Evolutionary conservation across 2,113 vertebrate genomes (phyloP), one percentile per base, ranked within the genome.

Genomic region (Leptocoma aspasia): DNA sequence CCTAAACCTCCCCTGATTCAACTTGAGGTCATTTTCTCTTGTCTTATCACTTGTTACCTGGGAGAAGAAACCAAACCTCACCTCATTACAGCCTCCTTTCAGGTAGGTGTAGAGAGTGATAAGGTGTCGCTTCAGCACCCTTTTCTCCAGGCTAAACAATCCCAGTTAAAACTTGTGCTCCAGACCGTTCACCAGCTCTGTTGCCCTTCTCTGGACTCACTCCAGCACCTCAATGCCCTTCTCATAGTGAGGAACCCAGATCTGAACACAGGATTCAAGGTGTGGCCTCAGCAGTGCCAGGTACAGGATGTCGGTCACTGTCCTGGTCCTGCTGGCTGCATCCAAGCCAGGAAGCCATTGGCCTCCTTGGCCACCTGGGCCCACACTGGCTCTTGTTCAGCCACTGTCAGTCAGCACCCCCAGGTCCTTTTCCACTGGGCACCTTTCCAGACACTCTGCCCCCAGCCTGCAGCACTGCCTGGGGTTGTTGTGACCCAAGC

Each of bases 351-450:
- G 54, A 6, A 4, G 14, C 47, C 28, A 15, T 2, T 75, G 47
- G 9, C 28, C 41, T 81, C 13, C 54, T 75, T 61, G 76, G 27
- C 13, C 44, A 21, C 54, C 23, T 68, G 76, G 30, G 16, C 42
- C 10, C 37, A 26, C 35, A 3, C 27, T 56, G 53, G 23, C 15
- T 76, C 63, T 11, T 27, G 54, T 18, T 86, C 31, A 86, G 54
- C 28, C 2, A 2, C 41, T 37, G 8, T 37, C 1, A 0, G 13
- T 3, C 23, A 44, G 35, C 54, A 37, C 1, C 3, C 28, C 5
- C 0, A 50, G 7, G 2, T 57, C 20, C 11, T 69, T 81, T 50
- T 63, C 61, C 4, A 1, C 13, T 0, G 0, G 49, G 54, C 76
- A 42, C 9, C 13, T 68, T 66, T 49, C 22, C 47, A 68, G 22